Evolutionary conservation across 1,140 invertebrate species (phyloP).

Genomic region (Drosophila serrata): DNA sequence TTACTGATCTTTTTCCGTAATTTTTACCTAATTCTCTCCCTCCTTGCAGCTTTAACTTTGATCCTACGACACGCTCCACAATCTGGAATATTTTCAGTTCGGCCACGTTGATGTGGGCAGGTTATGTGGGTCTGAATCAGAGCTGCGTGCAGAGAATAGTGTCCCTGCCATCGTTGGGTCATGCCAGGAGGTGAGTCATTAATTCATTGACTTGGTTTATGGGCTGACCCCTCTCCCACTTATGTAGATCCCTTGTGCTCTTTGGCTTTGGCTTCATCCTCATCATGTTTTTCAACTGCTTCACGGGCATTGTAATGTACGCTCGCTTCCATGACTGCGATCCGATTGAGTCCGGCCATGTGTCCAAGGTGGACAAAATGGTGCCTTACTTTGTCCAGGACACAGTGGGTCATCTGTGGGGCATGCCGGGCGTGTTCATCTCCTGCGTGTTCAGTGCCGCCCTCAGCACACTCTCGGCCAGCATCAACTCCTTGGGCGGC

Average conservation of each 20-base stretch:
- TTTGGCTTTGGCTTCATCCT: slow-evolving; percentile 86
- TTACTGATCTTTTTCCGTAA: no score
- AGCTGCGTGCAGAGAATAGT: slow-evolving; percentile 81
- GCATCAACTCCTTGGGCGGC: slow-evolving; percentile 91
- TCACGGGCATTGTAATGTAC: slow-evolving; percentile 90
- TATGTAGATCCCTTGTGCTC: slow-evolving; percentile 86
- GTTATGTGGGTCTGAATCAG: slow-evolving; percentile 76
- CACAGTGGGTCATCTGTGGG: slow-evolving; percentile 86
- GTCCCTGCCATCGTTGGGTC: slow-evolving; percentile 64
- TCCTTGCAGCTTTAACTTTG: slow-evolving; percentile 59
- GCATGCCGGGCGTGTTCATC: slow-evolving; percentile 89
- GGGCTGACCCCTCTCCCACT: background rate
- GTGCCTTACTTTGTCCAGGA: slow-evolving; percentile 89
- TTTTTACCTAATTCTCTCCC: background rate
- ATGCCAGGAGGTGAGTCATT: slow-evolving; percentile 58
- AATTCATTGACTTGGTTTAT: rapidly evolving
- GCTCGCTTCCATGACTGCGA: slow-evolving; percentile 91
- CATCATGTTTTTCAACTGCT: slow-evolving; percentile 87
- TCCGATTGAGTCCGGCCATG: slow-evolving; percentile 86
- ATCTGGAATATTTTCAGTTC: slow-evolving; percentile 64
- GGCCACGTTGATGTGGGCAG: slow-evolving; percentile 52
- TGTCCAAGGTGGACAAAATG: slow-evolving; percentile 86
- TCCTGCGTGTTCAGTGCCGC: slow-evolving; percentile 90
- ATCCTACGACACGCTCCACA: slow-evolving; percentile 54
- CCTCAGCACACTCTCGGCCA: slow-evolving; percentile 91